Conservation (phyloP, 2,113 vertebrate species). For the Oreochromis aureus region DNA sequence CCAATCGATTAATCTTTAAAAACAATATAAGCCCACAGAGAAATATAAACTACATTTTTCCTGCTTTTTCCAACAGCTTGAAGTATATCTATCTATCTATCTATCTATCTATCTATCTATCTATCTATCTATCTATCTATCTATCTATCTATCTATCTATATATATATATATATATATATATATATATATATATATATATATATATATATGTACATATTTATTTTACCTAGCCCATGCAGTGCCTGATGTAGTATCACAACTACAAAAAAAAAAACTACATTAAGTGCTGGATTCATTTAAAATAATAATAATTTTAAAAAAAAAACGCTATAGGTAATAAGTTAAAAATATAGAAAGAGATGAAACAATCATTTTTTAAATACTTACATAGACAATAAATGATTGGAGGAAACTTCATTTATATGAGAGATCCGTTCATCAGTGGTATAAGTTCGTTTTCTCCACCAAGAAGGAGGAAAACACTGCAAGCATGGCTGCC, state of each 20-base stretch:
- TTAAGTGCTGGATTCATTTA: not conserved
- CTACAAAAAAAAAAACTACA: not conserved
- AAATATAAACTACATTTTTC: not conserved
- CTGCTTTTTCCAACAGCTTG: not conserved
- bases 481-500: conserved; percentile 50
- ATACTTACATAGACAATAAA: conserved; percentile 21
- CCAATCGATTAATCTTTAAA: not conserved
- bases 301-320: not conserved
- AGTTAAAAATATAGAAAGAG: not conserved
- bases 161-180: not conserved
- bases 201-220: not conserved
- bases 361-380: not conserved
- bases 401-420: not conserved
- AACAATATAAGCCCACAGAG: not conserved
- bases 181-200: not conserved
- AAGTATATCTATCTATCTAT: too few relatives aligned
- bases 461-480: not conserved
- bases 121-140: too few relatives aligned
- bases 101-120: too few relatives aligned
- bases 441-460: not conserved
- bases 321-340: not conserved
- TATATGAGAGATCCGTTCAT: not conserved
- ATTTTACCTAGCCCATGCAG: not conserved
- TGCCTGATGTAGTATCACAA: not conserved
- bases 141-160: too few relatives aligned